Base-by-base conservation (phyloP, 1,140 invertebrate species). In the Lepidostoma basale region DNA sequence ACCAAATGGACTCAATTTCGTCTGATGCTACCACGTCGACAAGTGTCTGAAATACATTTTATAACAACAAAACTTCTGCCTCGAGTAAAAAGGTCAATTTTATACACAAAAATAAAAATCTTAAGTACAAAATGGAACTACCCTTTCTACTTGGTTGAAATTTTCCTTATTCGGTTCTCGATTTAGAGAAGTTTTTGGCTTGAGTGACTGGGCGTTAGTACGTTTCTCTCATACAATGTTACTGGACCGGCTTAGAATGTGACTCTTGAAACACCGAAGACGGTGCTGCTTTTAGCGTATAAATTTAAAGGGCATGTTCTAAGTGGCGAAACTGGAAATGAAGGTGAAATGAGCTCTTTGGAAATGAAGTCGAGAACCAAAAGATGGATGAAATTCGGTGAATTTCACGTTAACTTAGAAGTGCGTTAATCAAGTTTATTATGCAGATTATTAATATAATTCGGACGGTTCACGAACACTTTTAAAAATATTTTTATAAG, bases 1-100 rank as follows among this genome's bases (percentile, higher is more conserved):
- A 72, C 70, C 62, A 72, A 72, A 72, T 72, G 70, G 70, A 68
- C 70, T 72, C 70, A 72, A 72, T 72, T 72, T 72, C 67, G 62
- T 63, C 60, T 47, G 62, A 65, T 60, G 69, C 64, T 58, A 36
- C 62, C 40, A 44, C 44, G 56, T 30, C 36, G 25, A 25, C n/a
- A n/a, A n/a, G n/a, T 36, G 33, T 5, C 1, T 36, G 5, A 9
- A 36, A 36, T 9, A 36, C 1, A 36, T 6, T 12, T 36, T 36
- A 12, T n/a, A 36, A 36, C 33, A 36, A 36, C 9, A 12, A 36
- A 36, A 36, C 14, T 36, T 36, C 14, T n/a, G 14, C 33, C 33
- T 36, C 14, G 10, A 9, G 5, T 1, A 36, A 36, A 36, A 36
- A 36, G 26, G 45, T 25, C 23, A 49, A 44, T 25, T 14, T 12